Conservation (phyloP, 2,113 vertebrate genomes). For the Merops nubicus region DNA sequence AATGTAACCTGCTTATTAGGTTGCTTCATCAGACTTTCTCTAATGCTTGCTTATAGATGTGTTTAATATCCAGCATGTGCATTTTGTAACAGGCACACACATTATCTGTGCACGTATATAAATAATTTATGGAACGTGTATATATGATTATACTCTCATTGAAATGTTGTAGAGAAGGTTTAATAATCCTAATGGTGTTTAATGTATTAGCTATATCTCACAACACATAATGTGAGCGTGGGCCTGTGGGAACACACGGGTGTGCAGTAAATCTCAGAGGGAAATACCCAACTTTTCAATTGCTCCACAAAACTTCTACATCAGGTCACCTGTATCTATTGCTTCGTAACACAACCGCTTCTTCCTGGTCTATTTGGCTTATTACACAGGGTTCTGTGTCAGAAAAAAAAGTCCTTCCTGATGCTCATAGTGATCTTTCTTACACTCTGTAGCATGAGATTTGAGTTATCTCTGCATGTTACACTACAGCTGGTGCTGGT, state of each 20-base stretch:
- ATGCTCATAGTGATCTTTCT: not conserved
- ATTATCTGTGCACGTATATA: not conserved
- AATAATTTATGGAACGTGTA: not conserved
- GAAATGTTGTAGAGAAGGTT: not conserved
- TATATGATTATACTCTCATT: not conserved
- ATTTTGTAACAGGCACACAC: not conserved
- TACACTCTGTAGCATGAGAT: not conserved
- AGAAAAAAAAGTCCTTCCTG: not conserved
- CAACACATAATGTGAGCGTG: fast-evolving
- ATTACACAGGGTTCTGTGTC: not conserved
- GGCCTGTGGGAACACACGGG: not conserved
- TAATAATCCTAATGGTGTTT: not conserved
- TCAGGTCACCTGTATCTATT: not conserved
- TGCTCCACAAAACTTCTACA: not conserved
- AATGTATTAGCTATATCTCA: not conserved
- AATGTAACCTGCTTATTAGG: not conserved
- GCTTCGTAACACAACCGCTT: not conserved
- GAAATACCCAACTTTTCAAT: not conserved
- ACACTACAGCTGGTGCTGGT: not conserved
- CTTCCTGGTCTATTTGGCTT: not conserved
- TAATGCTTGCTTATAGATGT: not conserved
- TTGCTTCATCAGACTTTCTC: not conserved
- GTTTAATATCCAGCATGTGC: not conserved
- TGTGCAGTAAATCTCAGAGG: not conserved
- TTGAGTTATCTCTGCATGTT: not conserved